phyloP scores from a whole-genome alignment of 2,888 invertebrate genomes.

The Silvanus unidentatus region DNA sequence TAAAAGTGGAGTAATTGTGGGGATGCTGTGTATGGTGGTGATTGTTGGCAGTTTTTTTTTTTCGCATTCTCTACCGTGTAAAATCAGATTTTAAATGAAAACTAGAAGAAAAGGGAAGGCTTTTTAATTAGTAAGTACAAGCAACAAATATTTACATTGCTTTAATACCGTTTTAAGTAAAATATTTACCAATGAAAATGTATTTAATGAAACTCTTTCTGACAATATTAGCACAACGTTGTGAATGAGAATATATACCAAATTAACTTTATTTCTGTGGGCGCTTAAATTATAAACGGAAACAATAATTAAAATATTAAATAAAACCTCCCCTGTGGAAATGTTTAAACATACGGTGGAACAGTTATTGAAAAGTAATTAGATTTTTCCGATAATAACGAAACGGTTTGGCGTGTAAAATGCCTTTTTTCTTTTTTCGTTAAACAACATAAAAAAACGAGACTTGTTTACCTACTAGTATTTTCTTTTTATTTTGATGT shows the following conservation, averaged over 20 bases:
- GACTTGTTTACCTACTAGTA: not conserved
- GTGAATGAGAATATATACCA: slow-evolving; percentile 30
- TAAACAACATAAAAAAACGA: no score
- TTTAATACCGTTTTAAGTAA: slow-evolving; percentile 35
- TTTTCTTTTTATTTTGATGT: slow-evolving; percentile 2
- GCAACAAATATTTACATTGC: slow-evolving; percentile 33
- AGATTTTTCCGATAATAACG: no score
- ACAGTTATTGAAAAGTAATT: no score
- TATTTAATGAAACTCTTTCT: slow-evolving; percentile 39
- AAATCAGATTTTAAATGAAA: slow-evolving; percentile 7
- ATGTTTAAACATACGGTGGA: no score
- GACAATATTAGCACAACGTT: slow-evolving; percentile 34
- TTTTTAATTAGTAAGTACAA: slow-evolving; percentile 35
- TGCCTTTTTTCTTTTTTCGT: no score
- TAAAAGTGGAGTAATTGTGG: no score
- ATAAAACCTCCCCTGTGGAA: slow-evolving; percentile 13
- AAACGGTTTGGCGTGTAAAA: no score
- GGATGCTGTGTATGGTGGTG: no score
- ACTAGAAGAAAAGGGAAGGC: slow-evolving; percentile 29
- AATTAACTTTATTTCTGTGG: slow-evolving; percentile 29
- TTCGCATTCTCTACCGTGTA: not conserved
- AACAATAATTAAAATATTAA: slow-evolving; percentile 20
- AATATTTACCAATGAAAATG: slow-evolving; percentile 39
- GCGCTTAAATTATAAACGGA: slow-evolving; percentile 11
- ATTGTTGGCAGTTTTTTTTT: no score